phyloP scores from a whole-genome alignment of 2,797 vertebrate species.

The Gambelia wislizenii region DNA sequence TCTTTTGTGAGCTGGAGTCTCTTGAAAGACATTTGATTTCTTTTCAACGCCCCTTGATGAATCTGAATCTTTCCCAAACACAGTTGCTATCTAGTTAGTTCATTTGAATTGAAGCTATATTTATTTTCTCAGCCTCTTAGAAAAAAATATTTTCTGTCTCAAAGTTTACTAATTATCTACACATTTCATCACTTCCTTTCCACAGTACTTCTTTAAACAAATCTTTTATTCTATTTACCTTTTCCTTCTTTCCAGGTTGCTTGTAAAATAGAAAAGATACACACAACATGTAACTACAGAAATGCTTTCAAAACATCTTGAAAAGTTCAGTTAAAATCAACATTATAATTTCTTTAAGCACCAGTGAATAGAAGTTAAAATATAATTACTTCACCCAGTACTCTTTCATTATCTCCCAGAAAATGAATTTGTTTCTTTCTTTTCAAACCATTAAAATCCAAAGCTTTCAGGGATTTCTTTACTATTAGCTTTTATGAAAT shows the following conservation, averaged over 20 bases:
- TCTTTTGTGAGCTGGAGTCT: slow-evolving; percentile 3
- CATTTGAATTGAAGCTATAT: not conserved
- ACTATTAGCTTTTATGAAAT: not conserved
- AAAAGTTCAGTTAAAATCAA: slow-evolving; percentile 35
- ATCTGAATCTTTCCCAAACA: slow-evolving; percentile 31
- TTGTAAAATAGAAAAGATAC: not conserved
- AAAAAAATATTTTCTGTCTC: slow-evolving; percentile 39
- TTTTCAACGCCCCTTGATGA: slow-evolving; percentile 28
- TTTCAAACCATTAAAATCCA: slow-evolving; percentile 19
- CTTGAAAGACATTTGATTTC: slow-evolving; percentile 36
- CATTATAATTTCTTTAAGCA: not conserved
- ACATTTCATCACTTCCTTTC: slow-evolving; percentile 39
- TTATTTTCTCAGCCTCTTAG: slow-evolving; percentile 1
- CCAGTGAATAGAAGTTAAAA: slow-evolving; percentile 38
- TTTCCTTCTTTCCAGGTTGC: slow-evolving; percentile 43
- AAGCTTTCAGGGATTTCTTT: not conserved
- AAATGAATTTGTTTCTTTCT: not conserved
- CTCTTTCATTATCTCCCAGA: slow-evolving; percentile 34
- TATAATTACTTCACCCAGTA: not conserved
- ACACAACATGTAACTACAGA: slow-evolving; percentile 20
- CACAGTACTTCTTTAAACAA: slow-evolving; percentile 44
- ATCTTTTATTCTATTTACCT: slow-evolving; percentile 19
- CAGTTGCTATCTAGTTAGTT: slow-evolving; percentile 33
- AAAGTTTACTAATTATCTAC: slow-evolving; percentile 47
- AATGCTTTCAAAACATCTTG: slow-evolving; percentile 26